Evolutionary conservation across 2,113 vertebrate species (phyloP), one percentile per base, ranked within the genome.

Genomic region (Myotis lucifugus): DNA sequence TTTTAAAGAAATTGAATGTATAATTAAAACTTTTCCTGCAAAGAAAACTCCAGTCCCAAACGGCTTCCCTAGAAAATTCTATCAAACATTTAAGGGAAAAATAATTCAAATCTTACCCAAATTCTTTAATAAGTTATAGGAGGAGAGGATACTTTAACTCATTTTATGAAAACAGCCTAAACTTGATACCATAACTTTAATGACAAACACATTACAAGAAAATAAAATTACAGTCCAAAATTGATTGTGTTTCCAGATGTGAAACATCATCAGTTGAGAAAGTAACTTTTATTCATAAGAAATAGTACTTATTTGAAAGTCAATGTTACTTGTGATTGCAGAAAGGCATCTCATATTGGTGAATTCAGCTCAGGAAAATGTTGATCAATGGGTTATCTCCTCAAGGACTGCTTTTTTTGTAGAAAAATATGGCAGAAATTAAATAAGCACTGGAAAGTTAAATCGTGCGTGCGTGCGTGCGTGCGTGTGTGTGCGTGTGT

Each of bases 1-100:
- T 93, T 54, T 81, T 61, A 72, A 50, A 50, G n/a, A 73, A 81
- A 88, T 61, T 50, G 19, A 40, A 88, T 79, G 15, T 52, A 19
- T 50, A 93, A 69, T 40, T 72, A 27, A 79, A 93, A 46, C 18
- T 3, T 81, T 42, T 14, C 17, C 27, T 34, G 7, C 42, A 93
- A 81, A 81, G 74, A 87, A 37, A 61, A 9, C 9, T 81, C 64
- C 14, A 88, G 66, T n/a, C 13, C 48, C 56, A 81, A 77, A 93
- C 19, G 25, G n/a, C 42, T 87, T 92, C 13, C 25, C n/a, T 81
- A 87, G 52, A 93, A 88, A 93, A 81, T 81, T 61, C 42, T 69
- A 46, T 67, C 5, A 85, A 92, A 85, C 15, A 46, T 69, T 69
- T 77, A 92, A 77, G 72, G 34, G 42, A 67, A 29, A 92, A 56